Conservation (phyloP, 64 coral and sea anemone species). For the Acropora yongei region DNA sequence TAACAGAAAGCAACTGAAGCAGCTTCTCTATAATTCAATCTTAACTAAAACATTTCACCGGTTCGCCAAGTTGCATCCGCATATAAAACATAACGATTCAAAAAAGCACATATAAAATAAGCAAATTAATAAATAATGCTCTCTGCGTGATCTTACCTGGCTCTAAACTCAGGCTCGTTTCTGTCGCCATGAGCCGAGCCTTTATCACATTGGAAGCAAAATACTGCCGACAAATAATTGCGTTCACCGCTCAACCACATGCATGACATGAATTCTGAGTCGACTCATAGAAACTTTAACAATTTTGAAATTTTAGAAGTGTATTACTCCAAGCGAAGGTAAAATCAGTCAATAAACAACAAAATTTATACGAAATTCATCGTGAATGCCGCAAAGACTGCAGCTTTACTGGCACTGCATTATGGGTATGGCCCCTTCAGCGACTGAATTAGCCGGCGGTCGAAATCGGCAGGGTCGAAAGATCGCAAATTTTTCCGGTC, state of each 20-base stretch:
- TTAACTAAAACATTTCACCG: not conserved
- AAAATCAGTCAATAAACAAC: slow-evolving; percentile 30
- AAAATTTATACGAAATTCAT: slow-evolving; percentile 25
- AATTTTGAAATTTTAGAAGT: not conserved
- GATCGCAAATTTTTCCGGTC: not conserved
- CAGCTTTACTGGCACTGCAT: not conserved
- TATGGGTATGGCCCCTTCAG: not conserved
- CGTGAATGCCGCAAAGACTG: not conserved
- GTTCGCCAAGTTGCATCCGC: not conserved
- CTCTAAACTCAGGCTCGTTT: slow-evolving; percentile 37
- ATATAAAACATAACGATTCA: slow-evolving; percentile 14
- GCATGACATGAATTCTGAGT: not conserved
- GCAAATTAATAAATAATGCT: slow-evolving; percentile 47
- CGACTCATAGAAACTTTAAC: not conserved
- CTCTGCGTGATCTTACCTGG: slow-evolving; percentile 56
- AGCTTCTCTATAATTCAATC: no score
- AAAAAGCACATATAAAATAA: slow-evolving; percentile 18
- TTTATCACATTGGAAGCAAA: slow-evolving; percentile 35
- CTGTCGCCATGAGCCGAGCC: slow-evolving; percentile 17
- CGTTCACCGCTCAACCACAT: slow-evolving; percentile 5
- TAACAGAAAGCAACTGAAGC: not conserved
- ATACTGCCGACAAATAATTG: slow-evolving; percentile 15
- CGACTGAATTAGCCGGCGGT: slow-evolving; percentile 4
- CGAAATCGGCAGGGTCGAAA: not conserved
- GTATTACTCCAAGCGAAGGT: slow-evolving; percentile 13